phyloP scores from a whole-genome alignment of 2,113 vertebrate species.

The Silurus asotus region DNA sequence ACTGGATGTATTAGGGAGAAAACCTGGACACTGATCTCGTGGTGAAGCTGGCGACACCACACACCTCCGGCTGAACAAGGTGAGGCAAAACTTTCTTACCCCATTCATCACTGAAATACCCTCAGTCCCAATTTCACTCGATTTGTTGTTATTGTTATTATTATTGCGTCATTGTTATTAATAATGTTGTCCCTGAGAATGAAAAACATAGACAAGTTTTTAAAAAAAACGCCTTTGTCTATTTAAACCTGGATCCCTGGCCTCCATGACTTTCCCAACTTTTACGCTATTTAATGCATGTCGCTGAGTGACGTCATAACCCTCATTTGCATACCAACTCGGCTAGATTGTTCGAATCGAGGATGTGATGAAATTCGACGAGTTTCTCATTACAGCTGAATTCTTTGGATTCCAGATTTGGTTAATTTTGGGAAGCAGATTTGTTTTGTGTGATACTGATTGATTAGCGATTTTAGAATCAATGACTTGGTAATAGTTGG shows the following conservation, averaged over 20 bases:
- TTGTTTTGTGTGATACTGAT: no score
- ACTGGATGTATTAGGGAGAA: background rate
- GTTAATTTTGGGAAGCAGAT: no score
- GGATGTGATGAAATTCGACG: no score
- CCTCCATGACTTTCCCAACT: background rate
- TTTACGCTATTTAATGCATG: background rate
- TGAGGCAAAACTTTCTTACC: slow-evolving; percentile 19
- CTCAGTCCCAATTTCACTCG: background rate
- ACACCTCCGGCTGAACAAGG: slow-evolving; percentile 31
- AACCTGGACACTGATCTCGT: background rate
- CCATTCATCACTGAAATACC: background rate
- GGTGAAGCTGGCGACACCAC: slow-evolving; percentile 42
- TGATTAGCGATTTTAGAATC: no score
- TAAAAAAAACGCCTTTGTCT: background rate
- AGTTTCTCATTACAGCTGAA: no score
- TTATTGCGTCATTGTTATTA: background rate
- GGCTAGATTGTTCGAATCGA: no score
- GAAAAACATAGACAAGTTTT: no score
- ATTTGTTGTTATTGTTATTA: background rate
- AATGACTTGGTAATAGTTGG: no score
- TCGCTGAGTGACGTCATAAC: no score
- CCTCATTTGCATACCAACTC: no score
- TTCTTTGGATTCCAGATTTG: no score
- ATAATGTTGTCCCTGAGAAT: background rate
- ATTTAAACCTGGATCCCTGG: background rate